Evolutionary conservation across 1,140 invertebrate species (phyloP), one percentile per base, ranked within the genome.

Genomic region (Drosophila mauritiana): DNA sequence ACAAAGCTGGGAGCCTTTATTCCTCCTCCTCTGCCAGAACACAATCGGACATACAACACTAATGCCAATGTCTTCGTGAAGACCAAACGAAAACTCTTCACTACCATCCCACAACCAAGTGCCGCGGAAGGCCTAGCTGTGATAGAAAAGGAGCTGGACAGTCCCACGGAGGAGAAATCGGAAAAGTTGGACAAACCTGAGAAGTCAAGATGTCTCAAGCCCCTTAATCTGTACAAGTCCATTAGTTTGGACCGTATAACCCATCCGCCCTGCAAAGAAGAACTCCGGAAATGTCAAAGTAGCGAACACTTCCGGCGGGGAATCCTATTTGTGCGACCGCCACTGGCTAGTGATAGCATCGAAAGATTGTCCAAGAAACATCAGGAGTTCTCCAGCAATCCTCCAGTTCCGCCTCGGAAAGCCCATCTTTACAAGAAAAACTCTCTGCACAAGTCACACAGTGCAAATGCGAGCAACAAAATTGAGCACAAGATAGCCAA

Each of bases 51-150:
- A 25, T 89, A 84, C 62, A 89, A 88, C 54, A 83, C 83, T 15
- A 88, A 89, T 55, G 85, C 80, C 53, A 94, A 94, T 88, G 93
- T 96, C 7, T 96, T 96, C 59, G 95, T 96, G 0, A 96, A 96
- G 84, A 97, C 96, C 0, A 96, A 95, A 51, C 93, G 95, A 31
- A 96, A 96, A 92, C 94, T 97, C 61, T 96, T 96, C 73, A 95
- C 95, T 0, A 95, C 96, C 0, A 93, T 96, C 12, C 58, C 55
- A 12, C 75, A 90, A 31, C 88, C 91, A 7, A 86, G 22, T 45
- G 80, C 86, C 0, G 55, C 54, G 12, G 90, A 90, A 42, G 86
- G 90, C 45, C 67, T 91, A 20, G 76, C 86, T 0, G 58, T 91
- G 6, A 75, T 86, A 34, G 86, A 83, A 31, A 80, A 83, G 54